phyloP scores from a whole-genome alignment of 2,797 vertebrate species.

The Ptychadena robeensis region DNA sequence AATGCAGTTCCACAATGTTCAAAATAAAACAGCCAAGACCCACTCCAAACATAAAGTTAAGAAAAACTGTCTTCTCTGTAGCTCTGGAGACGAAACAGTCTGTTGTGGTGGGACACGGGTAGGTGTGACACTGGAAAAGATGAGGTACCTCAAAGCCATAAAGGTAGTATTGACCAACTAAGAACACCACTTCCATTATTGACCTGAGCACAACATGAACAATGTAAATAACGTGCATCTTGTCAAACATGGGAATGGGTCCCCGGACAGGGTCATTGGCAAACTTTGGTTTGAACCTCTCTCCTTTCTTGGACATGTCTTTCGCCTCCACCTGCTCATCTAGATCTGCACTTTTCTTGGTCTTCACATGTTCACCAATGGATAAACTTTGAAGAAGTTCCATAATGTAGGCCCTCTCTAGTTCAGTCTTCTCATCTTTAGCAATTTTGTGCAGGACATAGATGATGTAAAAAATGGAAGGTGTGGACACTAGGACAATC shows the following conservation, averaged over 20 bases:
- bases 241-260: constrained; percentile 68
- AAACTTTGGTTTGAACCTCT: constrained; percentile 65
- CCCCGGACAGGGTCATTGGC: constrained; percentile 62
- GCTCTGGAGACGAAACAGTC: constrained; percentile 78
- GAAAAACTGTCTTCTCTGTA: constrained; percentile 76
- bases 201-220: constrained; percentile 72
- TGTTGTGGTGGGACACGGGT: constrained; percentile 72
- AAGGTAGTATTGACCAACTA: constrained; percentile 74
- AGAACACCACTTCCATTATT: constrained; percentile 74
- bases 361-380: constrained; percentile 42
- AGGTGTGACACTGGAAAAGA: constrained; percentile 73
- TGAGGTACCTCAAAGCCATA: constrained; percentile 75
- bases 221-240: constrained; percentile 72
- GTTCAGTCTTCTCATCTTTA: constrained; percentile 71
- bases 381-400: constrained; percentile 29
- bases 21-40: constrained; percentile 74
- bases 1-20: constrained; percentile 76
- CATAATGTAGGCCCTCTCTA: constrained; percentile 59
- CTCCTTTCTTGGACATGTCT: constrained; percentile 62
- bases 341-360: background rate
- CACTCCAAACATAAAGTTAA: constrained; percentile 76
- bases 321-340: constrained; percentile 59
- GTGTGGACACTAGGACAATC: constrained; percentile 72
- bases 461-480: constrained; percentile 74
- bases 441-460: constrained; percentile 76